Evolutionary conservation across 2,113 vertebrate genomes (phyloP).

Genomic region (Saguinus midas): DNA sequence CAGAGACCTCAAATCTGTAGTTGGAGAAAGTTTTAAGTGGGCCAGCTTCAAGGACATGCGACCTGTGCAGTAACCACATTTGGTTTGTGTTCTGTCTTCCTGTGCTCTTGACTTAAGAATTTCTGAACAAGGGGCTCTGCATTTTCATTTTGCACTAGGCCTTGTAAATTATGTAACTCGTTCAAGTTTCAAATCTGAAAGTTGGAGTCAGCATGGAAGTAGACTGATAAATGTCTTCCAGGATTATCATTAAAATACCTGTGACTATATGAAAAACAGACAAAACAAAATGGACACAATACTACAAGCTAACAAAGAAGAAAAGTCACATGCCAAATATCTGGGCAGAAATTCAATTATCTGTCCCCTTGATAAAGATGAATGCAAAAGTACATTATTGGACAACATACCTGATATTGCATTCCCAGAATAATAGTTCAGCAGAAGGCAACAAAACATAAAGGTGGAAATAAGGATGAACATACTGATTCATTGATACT

Average conservation of each 20-base stretch:
- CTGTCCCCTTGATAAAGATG: constrained; percentile 44
- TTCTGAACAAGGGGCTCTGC: not conserved
- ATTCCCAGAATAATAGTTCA: not conserved
- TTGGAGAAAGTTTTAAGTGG: not conserved
- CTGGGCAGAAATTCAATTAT: constrained; percentile 54
- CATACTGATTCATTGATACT: not conserved
- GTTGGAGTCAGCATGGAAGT: not conserved
- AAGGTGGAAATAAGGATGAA: not conserved
- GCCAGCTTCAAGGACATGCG: not conserved
- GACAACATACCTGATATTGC: not conserved
- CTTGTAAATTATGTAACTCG: not conserved
- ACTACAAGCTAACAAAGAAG: constrained; percentile 30
- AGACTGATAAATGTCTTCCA: not conserved
- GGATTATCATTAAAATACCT: constrained; percentile 33
- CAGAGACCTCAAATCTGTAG: not conserved
- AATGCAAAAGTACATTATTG: constrained; percentile 41
- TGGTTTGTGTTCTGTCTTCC: not conserved
- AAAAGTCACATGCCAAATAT: constrained; percentile 2
- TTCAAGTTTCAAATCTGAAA: constrained; percentile 21
- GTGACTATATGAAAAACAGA: not conserved
- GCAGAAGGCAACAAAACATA: not conserved
- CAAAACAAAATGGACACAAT: not conserved
- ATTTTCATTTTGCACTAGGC: not conserved
- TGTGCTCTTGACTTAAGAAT: not conserved
- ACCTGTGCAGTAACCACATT: not conserved